Percentiles rank a stretch among this genome's conserved stretches.
These are phyloP conservation scores for Erinaceus europaeus DNA, from an alignment of 2,113 vertebrate genomes.

Conservation along the genomic window DNA sequence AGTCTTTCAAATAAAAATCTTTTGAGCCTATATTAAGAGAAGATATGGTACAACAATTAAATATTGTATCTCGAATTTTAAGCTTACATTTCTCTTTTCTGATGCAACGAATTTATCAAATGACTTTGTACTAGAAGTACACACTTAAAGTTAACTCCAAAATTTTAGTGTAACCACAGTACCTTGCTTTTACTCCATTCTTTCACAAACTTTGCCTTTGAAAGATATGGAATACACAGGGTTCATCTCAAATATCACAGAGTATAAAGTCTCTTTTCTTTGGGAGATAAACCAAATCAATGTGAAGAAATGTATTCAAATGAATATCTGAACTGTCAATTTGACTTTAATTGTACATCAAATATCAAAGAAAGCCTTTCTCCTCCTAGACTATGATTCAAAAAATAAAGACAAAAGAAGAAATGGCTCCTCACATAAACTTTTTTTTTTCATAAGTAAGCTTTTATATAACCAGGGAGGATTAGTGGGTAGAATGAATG, in stretches of 20 bases:
- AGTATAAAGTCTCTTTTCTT: slow-evolving; percentile 32
- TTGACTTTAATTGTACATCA: neutral
- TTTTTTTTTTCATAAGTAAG: too few relatives aligned
- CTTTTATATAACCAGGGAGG: too few relatives aligned
- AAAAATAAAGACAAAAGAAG: slow-evolving; percentile 16
- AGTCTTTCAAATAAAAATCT: slow-evolving; percentile 27
- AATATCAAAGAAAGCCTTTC: slow-evolving; percentile 1
- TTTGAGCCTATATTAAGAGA: neutral
- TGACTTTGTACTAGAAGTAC: slow-evolving; percentile 35
- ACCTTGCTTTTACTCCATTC: slow-evolving; percentile 26
- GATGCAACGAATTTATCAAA: neutral
- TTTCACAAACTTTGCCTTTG: slow-evolving; percentile 10
- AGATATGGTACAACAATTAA: neutral
- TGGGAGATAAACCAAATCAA: neutral
- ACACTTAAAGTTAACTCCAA: neutral
- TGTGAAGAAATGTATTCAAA: slow-evolving; percentile 31
- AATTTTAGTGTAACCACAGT: slow-evolving; percentile 17
- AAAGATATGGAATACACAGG: neutral
- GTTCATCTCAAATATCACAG: slow-evolving; percentile 39
- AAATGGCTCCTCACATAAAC: neutral
- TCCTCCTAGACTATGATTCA: neutral
- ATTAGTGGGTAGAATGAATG: too few relatives aligned
- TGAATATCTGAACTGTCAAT: slow-evolving; percentile 14
- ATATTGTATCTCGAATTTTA: neutral
- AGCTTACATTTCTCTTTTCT: slow-evolving; percentile 21